Evolutionary conservation across 2,888 invertebrate species (phyloP).

Genomic region (Ischnus inquisitorius): DNA sequence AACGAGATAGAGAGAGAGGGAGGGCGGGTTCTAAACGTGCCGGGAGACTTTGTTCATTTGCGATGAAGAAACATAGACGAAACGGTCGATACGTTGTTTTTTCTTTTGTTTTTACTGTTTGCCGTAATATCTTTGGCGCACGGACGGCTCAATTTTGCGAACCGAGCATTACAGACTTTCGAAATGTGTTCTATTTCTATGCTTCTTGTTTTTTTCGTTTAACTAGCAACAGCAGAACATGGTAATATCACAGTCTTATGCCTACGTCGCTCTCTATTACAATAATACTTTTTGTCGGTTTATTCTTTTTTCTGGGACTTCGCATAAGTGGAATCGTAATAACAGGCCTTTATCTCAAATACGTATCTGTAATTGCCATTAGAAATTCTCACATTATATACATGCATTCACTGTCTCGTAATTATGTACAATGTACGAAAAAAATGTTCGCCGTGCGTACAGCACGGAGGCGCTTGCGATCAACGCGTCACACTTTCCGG

Average conservation of each 20-base stretch:
- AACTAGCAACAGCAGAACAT: slow-evolving; percentile 55
- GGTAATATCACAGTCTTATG: slow-evolving; percentile 69
- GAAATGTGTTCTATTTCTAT: slow-evolving; percentile 26
- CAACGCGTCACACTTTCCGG: slow-evolving; percentile 1
- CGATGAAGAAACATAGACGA: slow-evolving; percentile 5
- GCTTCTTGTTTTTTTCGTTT: slow-evolving; percentile 13
- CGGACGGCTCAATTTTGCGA: slow-evolving; percentile 6
- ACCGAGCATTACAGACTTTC: slow-evolving; percentile 14
- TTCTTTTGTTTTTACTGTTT: background rate
- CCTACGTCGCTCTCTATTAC: slow-evolving; percentile 59
- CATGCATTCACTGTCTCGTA: slow-evolving; percentile 12
- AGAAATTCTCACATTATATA: slow-evolving; percentile 47
- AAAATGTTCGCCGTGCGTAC: background rate
- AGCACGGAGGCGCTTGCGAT: background rate
- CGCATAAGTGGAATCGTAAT: slow-evolving; percentile 46
- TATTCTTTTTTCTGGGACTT: slow-evolving; percentile 24
- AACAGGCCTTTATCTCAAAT: slow-evolving; percentile 35
- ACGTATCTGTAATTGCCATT: slow-evolving; percentile 34
- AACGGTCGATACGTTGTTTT: slow-evolving; percentile 9
- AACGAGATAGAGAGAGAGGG: slow-evolving; percentile 3
- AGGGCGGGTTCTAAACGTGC: slow-evolving; percentile 5
- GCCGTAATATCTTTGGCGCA: slow-evolving; percentile 25
- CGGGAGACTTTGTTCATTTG: slow-evolving; percentile 6
- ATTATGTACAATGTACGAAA: slow-evolving; percentile 33
- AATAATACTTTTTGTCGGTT: slow-evolving; percentile 34